Percentiles rank a stretch among this genome's conserved stretches.
These are phyloP conservation scores for Plusia festucae DNA, from an alignment of 2,888 invertebrate genomes.

Conservation along the genomic window DNA sequence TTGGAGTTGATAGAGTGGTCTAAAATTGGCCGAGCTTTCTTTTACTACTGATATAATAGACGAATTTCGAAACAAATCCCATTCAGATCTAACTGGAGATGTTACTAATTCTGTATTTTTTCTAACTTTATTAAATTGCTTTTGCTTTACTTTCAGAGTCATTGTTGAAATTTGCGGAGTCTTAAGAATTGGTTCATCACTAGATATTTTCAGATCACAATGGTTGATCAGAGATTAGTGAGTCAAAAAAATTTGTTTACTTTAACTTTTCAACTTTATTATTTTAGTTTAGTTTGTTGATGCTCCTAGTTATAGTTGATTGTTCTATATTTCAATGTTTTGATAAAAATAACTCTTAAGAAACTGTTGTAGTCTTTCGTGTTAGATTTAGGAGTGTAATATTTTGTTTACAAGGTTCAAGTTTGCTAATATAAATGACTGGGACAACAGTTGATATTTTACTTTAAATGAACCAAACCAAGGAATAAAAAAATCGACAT, in stretches of 20 bases:
- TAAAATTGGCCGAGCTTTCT: conserved; percentile 66
- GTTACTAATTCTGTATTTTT: conserved; percentile 57
- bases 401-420: neutral
- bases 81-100: conserved; percentile 62
- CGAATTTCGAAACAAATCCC: conserved; percentile 70
- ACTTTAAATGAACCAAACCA: too few species aligned
- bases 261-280: too few species aligned
- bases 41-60: conserved; percentile 70
- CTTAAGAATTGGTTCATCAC: too few species aligned
- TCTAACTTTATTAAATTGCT: conserved; percentile 43
- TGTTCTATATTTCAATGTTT: neutral
- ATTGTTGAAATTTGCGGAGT: conserved; percentile 17
- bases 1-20: conserved; percentile 66
- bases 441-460: neutral
- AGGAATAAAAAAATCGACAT: too few species aligned
- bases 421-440: neutral
- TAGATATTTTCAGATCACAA: too few species aligned
- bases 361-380: neutral
- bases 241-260: too few species aligned
- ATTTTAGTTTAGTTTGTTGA: neutral
- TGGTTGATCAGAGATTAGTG: too few species aligned
- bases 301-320: neutral
- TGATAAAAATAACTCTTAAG: neutral
- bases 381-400: too few species aligned
- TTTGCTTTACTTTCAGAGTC: conserved; percentile 26